These are phyloP conservation scores for Thunnus maccoyii DNA, from an alignment of 2,113 vertebrate species.

Conservation along the genomic window DNA sequence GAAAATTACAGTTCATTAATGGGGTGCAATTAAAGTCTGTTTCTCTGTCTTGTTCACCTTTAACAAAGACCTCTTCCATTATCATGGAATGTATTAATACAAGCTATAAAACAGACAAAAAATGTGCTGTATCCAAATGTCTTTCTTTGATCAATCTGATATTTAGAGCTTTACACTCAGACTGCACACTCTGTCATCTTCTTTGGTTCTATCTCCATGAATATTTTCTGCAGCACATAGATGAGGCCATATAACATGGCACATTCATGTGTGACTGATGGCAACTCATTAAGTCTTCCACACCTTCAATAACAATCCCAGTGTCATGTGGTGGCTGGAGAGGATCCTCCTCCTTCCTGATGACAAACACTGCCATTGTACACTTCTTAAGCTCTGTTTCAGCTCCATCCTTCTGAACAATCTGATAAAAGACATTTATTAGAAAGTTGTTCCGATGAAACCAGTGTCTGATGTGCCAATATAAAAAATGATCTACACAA, in stretches of 20 bases:
- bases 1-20: not conserved
- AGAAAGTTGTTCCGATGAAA: not conserved
- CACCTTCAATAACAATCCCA: slow-evolving; percentile 1
- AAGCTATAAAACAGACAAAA: not conserved
- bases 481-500: no score
- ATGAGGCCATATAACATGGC: slow-evolving; percentile 16
- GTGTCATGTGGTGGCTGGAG: not conserved
- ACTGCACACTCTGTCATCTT: slow-evolving; percentile 17
- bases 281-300: not conserved
- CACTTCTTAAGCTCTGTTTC: slow-evolving; percentile 3
- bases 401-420: slow-evolving; percentile 3
- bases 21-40: no score
- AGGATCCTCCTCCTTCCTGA: slow-evolving; percentile 12
- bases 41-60: no score
- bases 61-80: not conserved
- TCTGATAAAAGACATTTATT: not conserved
- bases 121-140: no score
- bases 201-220: slow-evolving; percentile 30
- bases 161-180: not conserved
- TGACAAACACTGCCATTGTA: slow-evolving; percentile 16
- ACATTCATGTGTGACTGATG: slow-evolving; percentile 13
- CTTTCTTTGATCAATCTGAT: not conserved
- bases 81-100: not conserved
- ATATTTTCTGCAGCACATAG: slow-evolving; percentile 23
- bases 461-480: no score